Base-by-base conservation (phyloP, 2,113 vertebrate genomes). In the Heterotis niloticus region DNA sequence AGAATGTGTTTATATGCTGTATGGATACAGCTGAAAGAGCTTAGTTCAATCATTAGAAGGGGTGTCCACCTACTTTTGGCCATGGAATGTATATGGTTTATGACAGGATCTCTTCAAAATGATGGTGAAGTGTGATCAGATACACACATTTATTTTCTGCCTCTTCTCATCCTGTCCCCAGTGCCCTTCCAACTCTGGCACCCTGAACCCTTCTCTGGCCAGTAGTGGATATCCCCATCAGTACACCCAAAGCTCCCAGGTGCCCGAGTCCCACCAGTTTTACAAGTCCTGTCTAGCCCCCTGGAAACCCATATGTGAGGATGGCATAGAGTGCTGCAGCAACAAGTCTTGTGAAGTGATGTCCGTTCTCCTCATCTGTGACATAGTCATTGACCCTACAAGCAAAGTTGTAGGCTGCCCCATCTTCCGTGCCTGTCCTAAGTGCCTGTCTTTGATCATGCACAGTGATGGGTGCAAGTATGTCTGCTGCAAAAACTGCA, bases 391-490 rank as follows among this genome's bases (percentile, higher is more conserved):
- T 0, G 57, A 84, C 64, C 26, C 26, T 5, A 1, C 11, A 1
- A 86, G 85, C 70, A 16, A 1, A 0, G 83, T 86, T 23, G 17
- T 10, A 1, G 78, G 80, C 17, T 86, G 82, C 52, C 82, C 85
- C 0, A 0, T 52, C 52, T 85, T 86, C 76, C 76, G 85, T 16
- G 79, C 83, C 76, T 86, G 83, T 34, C 83, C 85, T 16, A 77
- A 79, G 28, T 86, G 85, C 76, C 75, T 73, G 78, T 74, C 0
- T 64, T 57, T 86, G 60, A 81, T 85, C 70, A 81, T 81, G 83
- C 85, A 86, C 57, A 3, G 14, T 1, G 0, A 0, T 3, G 82
- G 82, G 2, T 86, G 83, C 20, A 86, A 86, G 34, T 81, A 77
- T 5, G 60, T 86, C 14, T 12, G 0, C 0, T 86, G 83, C 52